Evolutionary conservation across 2,888 invertebrate genomes (phyloP), one percentile per base, ranked within the genome.

Genomic region (Heliconius charithonia): DNA sequence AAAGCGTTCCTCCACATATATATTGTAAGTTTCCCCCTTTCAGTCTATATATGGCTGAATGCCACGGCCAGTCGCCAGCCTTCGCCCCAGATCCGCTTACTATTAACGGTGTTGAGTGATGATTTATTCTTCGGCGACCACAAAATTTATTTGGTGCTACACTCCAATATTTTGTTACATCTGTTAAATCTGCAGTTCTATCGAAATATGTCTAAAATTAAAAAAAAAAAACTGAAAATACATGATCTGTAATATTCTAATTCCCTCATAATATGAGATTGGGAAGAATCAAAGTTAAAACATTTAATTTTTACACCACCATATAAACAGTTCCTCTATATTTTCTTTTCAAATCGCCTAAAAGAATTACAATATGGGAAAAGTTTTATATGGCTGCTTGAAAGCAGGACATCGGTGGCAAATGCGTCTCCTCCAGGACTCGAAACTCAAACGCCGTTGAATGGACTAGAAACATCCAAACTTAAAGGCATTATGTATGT

Each of bases 61-160:
- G 93, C 92, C 92, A 93, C 0, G 92, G 92, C 91, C 91, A 93
- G 78, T 92, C 90, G 9, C 92, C 93, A 4, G 89, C 86, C 51
- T 88, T 87, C 0, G 91, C 88, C 0, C 86, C 83, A 12, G 83
- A 78, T 0, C 91, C 92, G 63, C 86, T 86, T 0, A 90, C 89
- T 59, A 93, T 90, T 4, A 92, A 83, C 63, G 86, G 88, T 0
- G 88, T 89, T 87, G 88, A 62, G 88, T 87, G 1, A 81, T 80
- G 0, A 89, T 83, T 76, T 86, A 79, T 32, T 62, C 32, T 77
- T 27, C 81, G 75, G 70, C 80, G 69, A 4, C 81, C 81, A 27
- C 81, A 81, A 76, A 67, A 66, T 63, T 79, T 75, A 27, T 81
- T 75, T n/a, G 81, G 80, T 6, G 78, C 79, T 29, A 22, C 66